Evolutionary conservation across 2,797 vertebrate species (phyloP).

Genomic region (Heteromormyrus szaboi): DNA sequence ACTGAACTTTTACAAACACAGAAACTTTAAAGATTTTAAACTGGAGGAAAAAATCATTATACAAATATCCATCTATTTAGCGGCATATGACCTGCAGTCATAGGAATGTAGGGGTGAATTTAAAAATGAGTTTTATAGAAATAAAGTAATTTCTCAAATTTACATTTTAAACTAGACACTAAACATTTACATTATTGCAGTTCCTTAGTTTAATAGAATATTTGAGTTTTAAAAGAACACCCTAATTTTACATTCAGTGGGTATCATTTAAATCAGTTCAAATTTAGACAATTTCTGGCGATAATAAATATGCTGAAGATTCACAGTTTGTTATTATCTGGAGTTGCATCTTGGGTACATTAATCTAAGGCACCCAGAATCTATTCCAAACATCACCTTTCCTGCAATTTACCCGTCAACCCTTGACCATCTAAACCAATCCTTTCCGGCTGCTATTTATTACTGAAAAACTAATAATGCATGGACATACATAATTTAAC

Average conservation of each 20-base stretch:
- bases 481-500: neutral
- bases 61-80: neutral
- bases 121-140: neutral
- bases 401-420: neutral
- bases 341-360: neutral
- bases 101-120: neutral
- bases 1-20: neutral
- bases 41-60: neutral
- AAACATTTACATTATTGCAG: slow-evolving; percentile 8
- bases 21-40: neutral
- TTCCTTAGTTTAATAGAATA: neutral
- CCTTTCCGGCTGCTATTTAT: neutral
- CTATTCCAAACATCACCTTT: neutral
- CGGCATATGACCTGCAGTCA: neutral
- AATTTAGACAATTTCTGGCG: neutral
- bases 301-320: neutral
- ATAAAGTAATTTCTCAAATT: neutral
- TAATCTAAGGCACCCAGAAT: neutral
- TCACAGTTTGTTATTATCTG: neutral
- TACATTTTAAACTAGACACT: neutral
- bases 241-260: neutral
- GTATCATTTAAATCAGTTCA: neutral
- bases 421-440: neutral
- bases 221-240: neutral
- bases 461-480: neutral